Evolutionary conservation across 2,797 vertebrate genomes (phyloP), one percentile per base, ranked within the genome.

Genomic region (Spheniscus humboldti): DNA sequence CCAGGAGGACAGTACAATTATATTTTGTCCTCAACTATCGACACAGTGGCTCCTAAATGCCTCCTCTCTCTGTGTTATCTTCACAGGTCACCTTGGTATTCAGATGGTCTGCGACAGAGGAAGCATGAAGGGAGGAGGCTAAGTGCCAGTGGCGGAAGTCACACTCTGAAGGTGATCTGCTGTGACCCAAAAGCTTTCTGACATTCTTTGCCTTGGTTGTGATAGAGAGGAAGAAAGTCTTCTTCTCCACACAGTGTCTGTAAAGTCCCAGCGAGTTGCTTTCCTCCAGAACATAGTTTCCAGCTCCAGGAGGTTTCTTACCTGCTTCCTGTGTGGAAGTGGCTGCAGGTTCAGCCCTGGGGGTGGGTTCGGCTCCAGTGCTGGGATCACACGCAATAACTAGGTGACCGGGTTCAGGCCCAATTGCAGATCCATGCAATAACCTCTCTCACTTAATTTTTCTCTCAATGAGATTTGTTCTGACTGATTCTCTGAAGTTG

Each of bases 31-130:
- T 97, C 97, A 97, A 31, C 96, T 97, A 97, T 97, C n/a, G 96
- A 95, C 97, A 97, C 95, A 96, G 97, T 97, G 95, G 91, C 96
- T 97, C 97, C 97, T 97, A 97, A 97, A 97, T 86, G 92, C 96
- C 85, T 96, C 96, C 96, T 97, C 92, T 97, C 96, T 97, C 94
- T 97, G 95, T 97, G 92, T 97, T 97, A 96, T 97, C 96, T 97
- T 97, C 97, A 97, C 97, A 97, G 97, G 96, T 97, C 95, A 94
- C 96, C 94, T 96, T 97, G 95, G 52, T 97, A 96, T 94, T 96
- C 76, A 97, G 96, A 91, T 96, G 97, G 79, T 94, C 97, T 94
- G 91, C 97, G 92, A 67, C 95, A 86, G 92, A 95, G 94, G 97
- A 97, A 92, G 95, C 96, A 92, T 94, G 97, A 96, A 97, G 95